These are phyloP conservation scores for Podiceps cristatus DNA, from an alignment of 2,113 vertebrate genomes.

Conservation along the genomic window DNA sequence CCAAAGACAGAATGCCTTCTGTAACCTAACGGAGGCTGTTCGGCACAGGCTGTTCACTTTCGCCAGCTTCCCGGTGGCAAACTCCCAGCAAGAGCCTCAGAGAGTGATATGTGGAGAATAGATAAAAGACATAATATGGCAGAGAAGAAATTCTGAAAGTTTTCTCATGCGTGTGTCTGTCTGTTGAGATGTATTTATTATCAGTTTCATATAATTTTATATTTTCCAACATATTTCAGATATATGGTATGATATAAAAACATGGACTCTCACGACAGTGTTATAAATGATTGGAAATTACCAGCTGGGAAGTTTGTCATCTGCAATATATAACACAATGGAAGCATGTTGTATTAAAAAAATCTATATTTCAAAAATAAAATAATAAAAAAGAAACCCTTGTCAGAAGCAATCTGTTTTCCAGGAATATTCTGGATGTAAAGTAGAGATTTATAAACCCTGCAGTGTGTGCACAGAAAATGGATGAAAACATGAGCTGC, in stretches of 20 bases:
- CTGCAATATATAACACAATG: slow-evolving; percentile 57
- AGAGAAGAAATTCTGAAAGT: slow-evolving; percentile 31
- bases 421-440: slow-evolving; percentile 42
- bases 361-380: slow-evolving; percentile 39
- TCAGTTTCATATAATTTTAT: slow-evolving; percentile 59
- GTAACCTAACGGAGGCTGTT: background rate
- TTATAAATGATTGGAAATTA: slow-evolving; percentile 61
- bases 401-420: slow-evolving; percentile 57
- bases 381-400: slow-evolving; percentile 37
- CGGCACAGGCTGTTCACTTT: background rate
- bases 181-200: slow-evolving; percentile 55
- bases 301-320: slow-evolving; percentile 47
- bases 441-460: slow-evolving; percentile 51
- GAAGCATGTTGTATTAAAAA: slow-evolving; percentile 26
- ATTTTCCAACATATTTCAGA: slow-evolving; percentile 43
- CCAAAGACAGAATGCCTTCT: background rate
- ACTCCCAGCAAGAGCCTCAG: slow-evolving; percentile 13
- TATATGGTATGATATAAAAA: slow-evolving; percentile 47
- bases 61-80: slow-evolving; percentile 10
- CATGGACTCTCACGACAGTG: background rate
- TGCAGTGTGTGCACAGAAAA: slow-evolving; percentile 30
- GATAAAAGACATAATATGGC: slow-evolving; percentile 13
- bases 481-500: background rate
- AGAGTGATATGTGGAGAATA: slow-evolving; percentile 5
- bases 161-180: background rate